Conservation (phyloP, 2,113 vertebrate genomes). For the Meles meles region DNA sequence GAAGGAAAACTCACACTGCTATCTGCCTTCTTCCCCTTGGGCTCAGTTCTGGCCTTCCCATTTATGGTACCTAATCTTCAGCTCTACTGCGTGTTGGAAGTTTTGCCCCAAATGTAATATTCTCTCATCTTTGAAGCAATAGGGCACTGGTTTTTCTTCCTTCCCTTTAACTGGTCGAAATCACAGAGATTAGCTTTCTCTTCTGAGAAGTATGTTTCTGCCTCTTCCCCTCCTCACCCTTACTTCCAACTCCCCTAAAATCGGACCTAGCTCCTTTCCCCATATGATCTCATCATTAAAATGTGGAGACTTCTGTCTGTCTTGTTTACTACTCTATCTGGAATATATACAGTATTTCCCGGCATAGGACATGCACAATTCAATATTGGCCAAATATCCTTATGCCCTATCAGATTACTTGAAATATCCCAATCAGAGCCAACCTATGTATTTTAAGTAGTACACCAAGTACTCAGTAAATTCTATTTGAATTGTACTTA, state of each 20-base stretch:
- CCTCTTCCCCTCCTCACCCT: background rate
- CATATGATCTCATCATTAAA: background rate
- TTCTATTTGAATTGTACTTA: background rate
- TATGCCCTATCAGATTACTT: background rate
- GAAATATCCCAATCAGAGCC: background rate
- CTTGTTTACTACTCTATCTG: background rate
- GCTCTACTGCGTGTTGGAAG: background rate
- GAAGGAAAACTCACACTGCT: background rate
- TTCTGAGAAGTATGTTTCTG: background rate
- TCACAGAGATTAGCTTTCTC: background rate
- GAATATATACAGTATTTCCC: background rate
- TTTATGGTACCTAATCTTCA: background rate
- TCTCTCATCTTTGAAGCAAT: background rate
- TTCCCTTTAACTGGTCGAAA: background rate
- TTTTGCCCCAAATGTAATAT: background rate
- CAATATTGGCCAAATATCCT: background rate
- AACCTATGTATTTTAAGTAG: background rate
- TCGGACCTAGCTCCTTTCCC: background rate
- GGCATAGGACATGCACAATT: background rate
- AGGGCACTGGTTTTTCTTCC: background rate
- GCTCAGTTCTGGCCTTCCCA: background rate
- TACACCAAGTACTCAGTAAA: background rate
- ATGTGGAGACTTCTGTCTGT: background rate
- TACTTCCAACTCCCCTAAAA: background rate
- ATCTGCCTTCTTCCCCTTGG: too few species aligned